phyloP scores from a whole-genome alignment of 2,888 invertebrate genomes.

The Serrognathus titanus region DNA sequence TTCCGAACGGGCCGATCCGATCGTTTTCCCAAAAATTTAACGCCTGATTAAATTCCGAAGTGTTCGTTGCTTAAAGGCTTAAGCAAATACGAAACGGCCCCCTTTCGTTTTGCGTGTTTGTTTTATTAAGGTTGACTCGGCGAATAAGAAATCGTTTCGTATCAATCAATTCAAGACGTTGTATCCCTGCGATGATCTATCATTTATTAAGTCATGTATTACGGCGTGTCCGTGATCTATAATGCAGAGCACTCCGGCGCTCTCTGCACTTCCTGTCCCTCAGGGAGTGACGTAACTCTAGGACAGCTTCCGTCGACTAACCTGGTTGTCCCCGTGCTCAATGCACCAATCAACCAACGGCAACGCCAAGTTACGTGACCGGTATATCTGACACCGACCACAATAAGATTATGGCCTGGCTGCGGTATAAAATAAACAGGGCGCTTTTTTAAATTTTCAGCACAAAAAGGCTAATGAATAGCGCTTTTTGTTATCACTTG shows the following conservation, averaged over 20 bases:
- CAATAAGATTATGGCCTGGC: slow-evolving; percentile 22
- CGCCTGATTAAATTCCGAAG: too few relatives aligned
- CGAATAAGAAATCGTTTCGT: too few relatives aligned
- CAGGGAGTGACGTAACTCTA: slow-evolving; percentile 21
- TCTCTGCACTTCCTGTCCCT: slow-evolving; percentile 22
- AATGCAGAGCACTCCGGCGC: slow-evolving; percentile 21
- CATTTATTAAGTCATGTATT: slow-evolving; percentile 1
- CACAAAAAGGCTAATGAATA: too few relatives aligned
- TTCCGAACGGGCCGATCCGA: too few relatives aligned
- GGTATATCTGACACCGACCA: slow-evolving; percentile 17
- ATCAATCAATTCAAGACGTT: neutral
- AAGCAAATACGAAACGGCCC: too few relatives aligned
- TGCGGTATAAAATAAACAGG: slow-evolving; percentile 15
- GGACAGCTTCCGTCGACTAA: slow-evolving; percentile 33
- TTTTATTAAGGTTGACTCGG: too few relatives aligned
- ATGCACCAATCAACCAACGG: slow-evolving; percentile 36
- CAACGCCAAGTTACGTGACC: slow-evolving; percentile 28
- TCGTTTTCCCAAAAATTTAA: too few relatives aligned
- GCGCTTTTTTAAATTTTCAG: too few relatives aligned
- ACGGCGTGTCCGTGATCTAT: slow-evolving; percentile 19
- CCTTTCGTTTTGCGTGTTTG: too few relatives aligned
- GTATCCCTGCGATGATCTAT: neutral
- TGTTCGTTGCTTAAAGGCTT: too few relatives aligned
- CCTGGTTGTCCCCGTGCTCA: slow-evolving; percentile 35
- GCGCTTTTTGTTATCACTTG: too few relatives aligned